Percentiles rank a stretch among this genome's conserved stretches.
Evolutionary conservation across 2,888 invertebrate species (phyloP).

Genomic region (Tipula vernalis): DNA sequence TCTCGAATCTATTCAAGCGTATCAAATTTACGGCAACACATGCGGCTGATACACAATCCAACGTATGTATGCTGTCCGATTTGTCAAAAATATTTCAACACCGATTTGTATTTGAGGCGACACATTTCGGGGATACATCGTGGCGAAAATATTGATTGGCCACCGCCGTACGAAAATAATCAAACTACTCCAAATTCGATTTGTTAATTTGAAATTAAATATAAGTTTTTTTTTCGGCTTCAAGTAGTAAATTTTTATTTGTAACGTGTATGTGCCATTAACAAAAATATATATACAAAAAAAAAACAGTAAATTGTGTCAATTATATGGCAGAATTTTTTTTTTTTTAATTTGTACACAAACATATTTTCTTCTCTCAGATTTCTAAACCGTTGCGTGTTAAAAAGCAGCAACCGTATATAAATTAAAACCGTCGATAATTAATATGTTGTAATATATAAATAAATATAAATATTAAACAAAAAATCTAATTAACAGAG

Average conservation of each 20-base stretch:
- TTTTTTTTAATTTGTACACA: neutral
- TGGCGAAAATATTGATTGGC: conserved; percentile 9
- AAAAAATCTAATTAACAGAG: neutral
- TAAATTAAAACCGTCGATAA: neutral
- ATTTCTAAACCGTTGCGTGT: neutral
- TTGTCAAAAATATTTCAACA: conserved; percentile 50
- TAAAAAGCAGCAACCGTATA: neutral
- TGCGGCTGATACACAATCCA: conserved; percentile 51
- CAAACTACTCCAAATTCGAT: conserved; percentile 7
- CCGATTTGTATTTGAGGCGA: conserved; percentile 46
- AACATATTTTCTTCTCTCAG: neutral
- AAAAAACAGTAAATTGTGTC: neutral
- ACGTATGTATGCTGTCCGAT: conserved; percentile 46
- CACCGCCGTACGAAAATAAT: conserved; percentile 7
- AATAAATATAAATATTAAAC: neutral
- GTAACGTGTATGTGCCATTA: neutral
- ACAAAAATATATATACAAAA: neutral
- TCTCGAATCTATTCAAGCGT: conserved; percentile 51
- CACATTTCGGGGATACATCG: conserved; percentile 27
- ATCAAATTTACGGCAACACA: conserved; percentile 50
- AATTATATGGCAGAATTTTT: neutral
- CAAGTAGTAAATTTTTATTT: neutral
- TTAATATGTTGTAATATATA: neutral
- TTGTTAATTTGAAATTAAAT: neutral
- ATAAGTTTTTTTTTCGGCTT: neutral